These are phyloP conservation scores for Bombus cullumanus DNA, from an alignment of 1,140 invertebrate species.

Conservation along the genomic window DNA sequence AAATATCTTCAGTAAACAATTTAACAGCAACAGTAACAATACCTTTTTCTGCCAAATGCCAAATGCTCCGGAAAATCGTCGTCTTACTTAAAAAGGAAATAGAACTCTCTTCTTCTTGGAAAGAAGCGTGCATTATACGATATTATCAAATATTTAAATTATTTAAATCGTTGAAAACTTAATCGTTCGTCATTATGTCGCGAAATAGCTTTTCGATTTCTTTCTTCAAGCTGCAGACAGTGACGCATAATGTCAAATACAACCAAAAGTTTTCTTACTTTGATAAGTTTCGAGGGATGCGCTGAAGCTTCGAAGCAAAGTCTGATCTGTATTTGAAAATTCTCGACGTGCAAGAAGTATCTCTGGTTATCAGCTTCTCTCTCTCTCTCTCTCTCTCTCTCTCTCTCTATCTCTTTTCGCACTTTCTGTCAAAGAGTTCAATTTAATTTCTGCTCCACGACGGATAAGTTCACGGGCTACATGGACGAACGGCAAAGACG, in stretches of 20 bases:
- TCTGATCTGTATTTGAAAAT: slow-evolving; percentile 37
- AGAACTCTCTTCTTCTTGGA: too few species aligned
- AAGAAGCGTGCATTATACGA: too few species aligned
- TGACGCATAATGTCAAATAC: neutral
- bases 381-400: too few species aligned
- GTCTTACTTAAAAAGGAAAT: too few species aligned
- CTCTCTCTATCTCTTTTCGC: too few species aligned
- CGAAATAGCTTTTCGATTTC: too few species aligned
- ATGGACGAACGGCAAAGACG: slow-evolving; percentile 51
- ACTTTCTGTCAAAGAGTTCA: slow-evolving; percentile 77
- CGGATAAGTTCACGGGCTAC: slow-evolving; percentile 42
- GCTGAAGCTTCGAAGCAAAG: slow-evolving; percentile 10
- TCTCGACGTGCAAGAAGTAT: slow-evolving; percentile 15
- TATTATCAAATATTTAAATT: neutral
- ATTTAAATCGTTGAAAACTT: neutral
- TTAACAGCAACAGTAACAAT: too few species aligned
- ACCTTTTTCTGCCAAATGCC: too few species aligned
- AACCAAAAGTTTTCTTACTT: slow-evolving; percentile 21
- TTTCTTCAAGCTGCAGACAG: neutral
- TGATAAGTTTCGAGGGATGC: neutral
- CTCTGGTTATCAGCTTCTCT: neutral
- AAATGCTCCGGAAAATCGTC: too few species aligned
- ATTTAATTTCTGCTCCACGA: slow-evolving; percentile 79
- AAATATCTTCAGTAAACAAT: neutral
- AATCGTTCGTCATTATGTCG: neutral